phyloP scores from a whole-genome alignment of 2,888 invertebrate genomes.

The Drosophila nigricruria region DNA sequence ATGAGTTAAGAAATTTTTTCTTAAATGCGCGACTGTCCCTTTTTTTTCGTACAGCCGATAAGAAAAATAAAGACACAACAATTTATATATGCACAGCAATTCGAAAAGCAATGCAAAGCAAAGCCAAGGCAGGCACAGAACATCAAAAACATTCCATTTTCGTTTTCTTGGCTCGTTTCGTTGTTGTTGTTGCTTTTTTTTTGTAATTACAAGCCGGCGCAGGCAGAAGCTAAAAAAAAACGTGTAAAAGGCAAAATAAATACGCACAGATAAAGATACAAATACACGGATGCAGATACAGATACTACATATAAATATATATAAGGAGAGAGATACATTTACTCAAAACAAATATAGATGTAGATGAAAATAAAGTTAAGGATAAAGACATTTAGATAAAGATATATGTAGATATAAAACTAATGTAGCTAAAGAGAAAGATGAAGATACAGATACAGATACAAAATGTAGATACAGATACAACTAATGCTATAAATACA shows the following conservation, averaged over 20 bases:
- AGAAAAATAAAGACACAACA: conserved; percentile 38
- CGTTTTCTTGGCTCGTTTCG: conserved; percentile 33
- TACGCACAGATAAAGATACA: conserved; percentile 73
- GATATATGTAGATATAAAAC: not conserved
- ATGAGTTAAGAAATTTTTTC: conserved; percentile 76
- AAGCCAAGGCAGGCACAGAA: conserved; percentile 38
- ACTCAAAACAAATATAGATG: not conserved
- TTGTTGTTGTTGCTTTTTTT: conserved; percentile 20
- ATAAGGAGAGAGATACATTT: conserved; percentile 19
- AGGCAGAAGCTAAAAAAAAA: conserved; percentile 33
- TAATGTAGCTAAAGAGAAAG: not conserved
- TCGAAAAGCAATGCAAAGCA: conserved; percentile 40
- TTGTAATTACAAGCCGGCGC: conserved; percentile 69
- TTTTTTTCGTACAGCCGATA: conserved; percentile 60
- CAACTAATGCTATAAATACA: conserved; percentile 2
- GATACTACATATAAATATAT: not conserved
- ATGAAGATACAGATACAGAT: not conserved
- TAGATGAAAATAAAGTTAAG: not conserved
- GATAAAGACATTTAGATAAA: not conserved
- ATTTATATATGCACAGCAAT: conserved; percentile 16
- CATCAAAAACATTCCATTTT: conserved; percentile 64
- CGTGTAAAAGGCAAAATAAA: conserved; percentile 68
- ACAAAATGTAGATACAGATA: conserved; percentile 1
- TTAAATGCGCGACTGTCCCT: conserved; percentile 64
- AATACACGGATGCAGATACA: conserved; percentile 22